A percentile compares a stretch with the other conserved stretches of the same genome.
phyloP scores from a whole-genome alignment of 1,140 invertebrate species.

The Zaprionus ghesquierei region DNA sequence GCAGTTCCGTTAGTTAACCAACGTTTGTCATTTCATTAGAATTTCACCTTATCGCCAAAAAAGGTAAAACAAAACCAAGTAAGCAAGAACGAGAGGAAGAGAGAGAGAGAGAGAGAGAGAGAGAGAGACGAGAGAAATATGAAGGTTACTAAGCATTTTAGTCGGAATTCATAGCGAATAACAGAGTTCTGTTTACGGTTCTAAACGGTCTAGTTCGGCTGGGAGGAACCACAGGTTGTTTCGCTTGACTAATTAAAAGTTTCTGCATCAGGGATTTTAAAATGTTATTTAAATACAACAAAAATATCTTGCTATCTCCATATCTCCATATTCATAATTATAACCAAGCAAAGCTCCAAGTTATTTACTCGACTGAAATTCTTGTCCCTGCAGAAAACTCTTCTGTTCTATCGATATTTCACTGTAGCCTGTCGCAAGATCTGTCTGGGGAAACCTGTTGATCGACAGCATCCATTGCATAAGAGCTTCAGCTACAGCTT shows the following conservation, averaged over 20 bases:
- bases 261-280: not conserved
- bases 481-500: slow-evolving; percentile 21
- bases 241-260: not conserved
- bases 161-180: not conserved
- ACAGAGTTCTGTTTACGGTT: not conserved
- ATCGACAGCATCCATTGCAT: slow-evolving; percentile 16
- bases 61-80: slow-evolving; percentile 9
- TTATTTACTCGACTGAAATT: no score
- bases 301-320: no score
- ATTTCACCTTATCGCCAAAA: slow-evolving; percentile 54
- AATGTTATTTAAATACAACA: not conserved
- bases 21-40: slow-evolving; percentile 62
- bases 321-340: no score
- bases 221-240: no score
- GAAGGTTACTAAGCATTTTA: not conserved
- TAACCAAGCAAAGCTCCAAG: no score
- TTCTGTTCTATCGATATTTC: not conserved
- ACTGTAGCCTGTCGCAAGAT: not conserved
- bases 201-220: not conserved
- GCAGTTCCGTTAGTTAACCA: slow-evolving; percentile 44
- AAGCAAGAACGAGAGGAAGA: not conserved
- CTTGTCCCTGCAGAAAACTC: no score
- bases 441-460: slow-evolving; percentile 8
- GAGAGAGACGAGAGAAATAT: not conserved
- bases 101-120: not conserved